Evolutionary conservation across 2,888 invertebrate genomes (phyloP).

Genomic region (Chymomyza procnemis): DNA sequence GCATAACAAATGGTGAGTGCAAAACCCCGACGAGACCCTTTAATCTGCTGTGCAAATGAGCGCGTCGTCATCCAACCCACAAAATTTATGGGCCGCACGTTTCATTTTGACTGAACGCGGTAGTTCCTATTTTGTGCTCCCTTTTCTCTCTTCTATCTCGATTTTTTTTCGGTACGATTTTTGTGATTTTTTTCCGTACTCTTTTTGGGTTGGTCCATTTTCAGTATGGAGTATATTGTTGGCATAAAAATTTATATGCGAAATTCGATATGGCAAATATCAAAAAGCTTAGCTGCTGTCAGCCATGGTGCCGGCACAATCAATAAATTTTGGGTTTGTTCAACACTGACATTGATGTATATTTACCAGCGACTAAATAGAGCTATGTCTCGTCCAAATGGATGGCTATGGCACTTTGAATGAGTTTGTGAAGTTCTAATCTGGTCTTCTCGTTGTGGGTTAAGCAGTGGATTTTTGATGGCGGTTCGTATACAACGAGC

Average conservation of each 20-base stretch:
- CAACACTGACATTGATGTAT: not conserved
- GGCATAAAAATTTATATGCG: conserved; percentile 39
- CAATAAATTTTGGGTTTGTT: not conserved
- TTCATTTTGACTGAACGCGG: conserved; percentile 27
- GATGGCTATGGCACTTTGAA: not conserved
- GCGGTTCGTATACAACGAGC: not conserved
- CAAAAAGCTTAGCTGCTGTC: conserved; percentile 20
- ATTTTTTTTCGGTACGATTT: conserved; percentile 8
- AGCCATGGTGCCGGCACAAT: conserved; percentile 11
- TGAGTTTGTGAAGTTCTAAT: not conserved
- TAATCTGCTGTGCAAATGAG: conserved; percentile 69
- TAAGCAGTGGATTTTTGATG: not conserved
- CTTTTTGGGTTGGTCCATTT: conserved; percentile 28
- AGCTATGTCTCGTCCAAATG: not conserved
- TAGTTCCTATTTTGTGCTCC: not conserved
- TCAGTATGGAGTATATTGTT: conserved; percentile 6
- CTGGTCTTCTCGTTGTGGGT: not conserved
- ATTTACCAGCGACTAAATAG: not conserved
- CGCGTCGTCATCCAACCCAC: conserved; percentile 28
- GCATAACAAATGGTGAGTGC: conserved; percentile 56
- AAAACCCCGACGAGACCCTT: conserved; percentile 70
- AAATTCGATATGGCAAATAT: conserved; percentile 38
- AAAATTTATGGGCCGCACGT: conserved; percentile 60
- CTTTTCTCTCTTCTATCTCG: not conserved
- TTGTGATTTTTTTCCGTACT: conserved; percentile 6